Percentiles rank a stretch among this genome's conserved stretches.
These are phyloP conservation scores for Polydesmus complanatus DNA, from an alignment of 2,888 invertebrate species.

Conservation along the genomic window DNA sequence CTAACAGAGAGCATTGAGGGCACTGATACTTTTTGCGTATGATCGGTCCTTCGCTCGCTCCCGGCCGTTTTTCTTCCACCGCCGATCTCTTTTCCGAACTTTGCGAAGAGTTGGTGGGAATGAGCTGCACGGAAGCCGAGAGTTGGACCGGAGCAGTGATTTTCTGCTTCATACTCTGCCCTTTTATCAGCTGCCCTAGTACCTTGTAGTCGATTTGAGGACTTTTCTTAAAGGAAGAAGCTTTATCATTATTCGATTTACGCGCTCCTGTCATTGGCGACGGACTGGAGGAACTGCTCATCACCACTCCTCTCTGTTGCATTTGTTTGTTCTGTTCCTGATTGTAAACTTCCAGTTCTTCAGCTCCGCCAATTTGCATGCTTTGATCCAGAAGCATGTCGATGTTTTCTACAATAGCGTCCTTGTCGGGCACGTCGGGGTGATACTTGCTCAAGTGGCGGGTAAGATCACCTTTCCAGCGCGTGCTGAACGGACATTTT, in stretches of 20 bases:
- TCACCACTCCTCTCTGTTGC: neutral
- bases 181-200: neutral
- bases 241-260: too few relatives aligned
- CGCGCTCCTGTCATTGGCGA: too few relatives aligned
- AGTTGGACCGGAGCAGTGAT: constrained; percentile 2
- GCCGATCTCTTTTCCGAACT: neutral
- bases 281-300: too few relatives aligned
- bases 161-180: neutral
- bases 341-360: constrained; percentile 8
- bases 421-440: neutral
- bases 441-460: constrained; percentile 17
- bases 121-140: constrained; percentile 5
- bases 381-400: constrained; percentile 12
- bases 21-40: constrained; percentile 51
- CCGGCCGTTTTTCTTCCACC: neutral
- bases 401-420: neutral
- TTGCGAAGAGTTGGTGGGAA: neutral
- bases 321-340: neutral
- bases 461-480: constrained; percentile 18
- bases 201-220: neutral
- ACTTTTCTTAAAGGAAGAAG: too few relatives aligned
- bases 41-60: neutral
- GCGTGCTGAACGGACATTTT: constrained; percentile 15
- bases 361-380: constrained; percentile 13
- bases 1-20: constrained; percentile 83